phyloP scores from a whole-genome alignment of 2,888 invertebrate genomes.

The Drosophila yooni region DNA sequence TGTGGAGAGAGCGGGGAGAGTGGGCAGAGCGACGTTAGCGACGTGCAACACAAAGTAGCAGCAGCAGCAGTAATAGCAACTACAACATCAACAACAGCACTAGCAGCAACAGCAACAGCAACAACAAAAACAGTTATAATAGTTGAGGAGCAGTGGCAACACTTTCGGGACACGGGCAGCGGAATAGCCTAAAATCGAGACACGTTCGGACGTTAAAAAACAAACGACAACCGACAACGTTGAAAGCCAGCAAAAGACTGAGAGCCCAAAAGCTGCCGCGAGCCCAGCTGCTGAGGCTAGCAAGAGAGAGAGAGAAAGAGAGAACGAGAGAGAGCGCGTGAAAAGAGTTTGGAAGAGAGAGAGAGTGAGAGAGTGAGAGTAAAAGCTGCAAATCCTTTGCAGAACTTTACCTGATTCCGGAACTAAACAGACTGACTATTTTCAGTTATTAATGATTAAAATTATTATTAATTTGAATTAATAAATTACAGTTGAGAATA shows the following conservation, averaged over 20 bases:
- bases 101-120: constrained; percentile 58
- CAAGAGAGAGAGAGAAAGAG: constrained; percentile 7
- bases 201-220: constrained; percentile 19
- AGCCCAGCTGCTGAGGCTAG: constrained; percentile 17
- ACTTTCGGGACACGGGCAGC: constrained; percentile 34
- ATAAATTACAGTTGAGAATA: neutral
- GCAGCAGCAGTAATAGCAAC: constrained; percentile 50
- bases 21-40: constrained; percentile 21
- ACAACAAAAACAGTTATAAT: constrained; percentile 41
- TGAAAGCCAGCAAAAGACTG: constrained; percentile 76
- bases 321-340: neutral
- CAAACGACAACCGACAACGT: constrained; percentile 63
- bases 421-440: constrained; percentile 27
- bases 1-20: constrained; percentile 4
- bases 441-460: neutral
- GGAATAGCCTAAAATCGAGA: constrained; percentile 40
- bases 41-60: constrained; percentile 69
- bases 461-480: neutral
- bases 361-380: neutral
- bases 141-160: constrained; percentile 61
- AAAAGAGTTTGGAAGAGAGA: neutral
- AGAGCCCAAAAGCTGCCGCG: constrained; percentile 36
- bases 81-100: constrained; percentile 31
- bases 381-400: constrained; percentile 34
- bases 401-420: constrained; percentile 47